These are phyloP conservation scores for Drosophila nigrodunni DNA, from an alignment of 1,140 invertebrate genomes.

Conservation along the genomic window DNA sequence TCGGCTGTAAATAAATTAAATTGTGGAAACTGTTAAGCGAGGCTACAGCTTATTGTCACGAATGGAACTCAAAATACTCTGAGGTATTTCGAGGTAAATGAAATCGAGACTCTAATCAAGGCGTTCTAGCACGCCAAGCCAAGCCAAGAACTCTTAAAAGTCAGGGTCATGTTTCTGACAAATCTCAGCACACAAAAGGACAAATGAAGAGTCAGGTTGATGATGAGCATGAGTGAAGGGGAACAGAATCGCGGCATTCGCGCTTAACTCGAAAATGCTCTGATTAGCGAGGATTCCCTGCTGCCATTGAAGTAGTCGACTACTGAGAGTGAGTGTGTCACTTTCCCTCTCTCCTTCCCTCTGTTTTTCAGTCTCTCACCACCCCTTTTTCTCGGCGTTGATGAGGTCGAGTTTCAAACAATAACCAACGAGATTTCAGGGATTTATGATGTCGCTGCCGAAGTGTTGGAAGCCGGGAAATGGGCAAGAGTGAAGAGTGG, in stretches of 20 bases:
- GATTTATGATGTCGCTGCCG: conserved; percentile 72
- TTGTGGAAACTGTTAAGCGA: background rate
- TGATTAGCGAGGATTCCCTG: conserved; percentile 64
- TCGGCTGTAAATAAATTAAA: too few relatives aligned
- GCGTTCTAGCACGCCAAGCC: conserved; percentile 28
- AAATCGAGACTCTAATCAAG: conserved; percentile 52
- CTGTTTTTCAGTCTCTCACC: conserved; percentile 1
- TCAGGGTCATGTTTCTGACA: conserved; percentile 21
- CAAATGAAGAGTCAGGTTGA: conserved; percentile 36
- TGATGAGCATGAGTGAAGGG: background rate
- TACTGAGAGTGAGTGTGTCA: conserved; percentile 29
- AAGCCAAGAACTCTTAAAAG: background rate
- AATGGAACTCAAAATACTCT: background rate
- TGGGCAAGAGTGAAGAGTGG: too few relatives aligned
- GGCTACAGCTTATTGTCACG: background rate
- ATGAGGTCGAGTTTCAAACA: conserved; percentile 79
- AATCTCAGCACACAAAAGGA: conserved; percentile 44
- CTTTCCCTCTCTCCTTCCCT: conserved; percentile 10
- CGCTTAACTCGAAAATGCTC: conserved; percentile 63
- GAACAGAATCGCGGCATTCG: conserved; percentile 56
- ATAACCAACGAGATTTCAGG: conserved; percentile 77
- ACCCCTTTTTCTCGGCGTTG: conserved; percentile 40
- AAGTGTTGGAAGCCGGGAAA: background rate
- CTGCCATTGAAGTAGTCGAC: conserved; percentile 55
- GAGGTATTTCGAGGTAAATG: conserved; percentile 23